Base-by-base conservation (phyloP, 2,113 vertebrate genomes). In the Suricata suricatta region DNA sequence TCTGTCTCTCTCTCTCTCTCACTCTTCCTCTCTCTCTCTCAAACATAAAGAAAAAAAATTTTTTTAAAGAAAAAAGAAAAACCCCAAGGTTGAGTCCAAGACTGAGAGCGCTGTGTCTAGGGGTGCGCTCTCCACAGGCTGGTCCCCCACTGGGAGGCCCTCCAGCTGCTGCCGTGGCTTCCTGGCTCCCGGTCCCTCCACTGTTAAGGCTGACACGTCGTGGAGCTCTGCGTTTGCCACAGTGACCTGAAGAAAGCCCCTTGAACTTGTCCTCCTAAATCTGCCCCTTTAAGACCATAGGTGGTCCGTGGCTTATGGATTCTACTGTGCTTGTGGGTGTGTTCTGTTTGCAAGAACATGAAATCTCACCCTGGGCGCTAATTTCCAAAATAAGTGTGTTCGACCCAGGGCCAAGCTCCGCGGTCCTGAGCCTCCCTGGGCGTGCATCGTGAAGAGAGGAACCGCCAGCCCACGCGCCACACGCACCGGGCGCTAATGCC, bases 111-210 rank as follows among this genome's bases (percentile, higher is more conserved):
- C n/a, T 35, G 2, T 17, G 9, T 50, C 50, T 23, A 33, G 69
- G 44, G 52, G 86, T 8, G 0, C 9, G 0, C 3, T 5, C 3
- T 0, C 0, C 14, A 1, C 14, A 4, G 38, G 52, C 54, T 17
- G 29, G n/a, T 1, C 25, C 2, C 41, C 41, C 41, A 41, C 41
- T 41, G 41, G 41, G 41, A 41, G 41, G 41, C 41, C 41, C 41
- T 41, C 38, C 41, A 41, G 41, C 41, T 41, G 41, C 41, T 63
- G 83, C 86, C 76, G 82, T 71, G 64, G 33, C 52, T 38, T 71
- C 80, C 4, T 29, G 27, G 41, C 88, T 15, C 41, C 41, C 74
- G 0, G 0, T 13, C 57, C 54, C 54, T 38, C 14, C 12, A 4
- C 41, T 82, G 63, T 81, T 80, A 47, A 1, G 2, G 7, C 8